Conservation (phyloP, 1,140 invertebrate genomes). For the Teleopsis dalmanni region DNA sequence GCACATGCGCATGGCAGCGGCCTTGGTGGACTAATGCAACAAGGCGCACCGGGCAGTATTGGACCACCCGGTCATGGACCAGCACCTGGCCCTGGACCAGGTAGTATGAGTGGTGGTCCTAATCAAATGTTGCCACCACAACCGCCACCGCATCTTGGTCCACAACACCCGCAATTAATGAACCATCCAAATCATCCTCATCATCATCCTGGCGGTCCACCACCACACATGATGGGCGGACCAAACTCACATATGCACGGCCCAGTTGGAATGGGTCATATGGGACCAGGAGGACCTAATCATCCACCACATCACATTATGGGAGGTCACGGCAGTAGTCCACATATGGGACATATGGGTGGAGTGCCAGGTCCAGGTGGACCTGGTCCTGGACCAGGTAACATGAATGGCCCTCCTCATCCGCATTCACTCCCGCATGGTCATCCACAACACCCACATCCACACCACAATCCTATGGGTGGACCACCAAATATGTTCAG, state of each 20-base stretch:
- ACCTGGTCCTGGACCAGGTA: conserved; percentile 23
- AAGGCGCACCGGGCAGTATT: conserved; percentile 27
- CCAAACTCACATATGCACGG: conserved; percentile 8
- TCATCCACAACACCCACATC: conserved; percentile 25
- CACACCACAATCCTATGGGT: conserved; percentile 26
- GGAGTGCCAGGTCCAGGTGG: conserved; percentile 7
- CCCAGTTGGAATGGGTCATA: conserved; percentile 3
- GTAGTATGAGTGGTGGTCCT: conserved; percentile 39
- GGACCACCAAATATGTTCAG: conserved; percentile 16
- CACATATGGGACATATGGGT: conserved; percentile 11
- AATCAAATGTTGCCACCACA: conserved; percentile 41
- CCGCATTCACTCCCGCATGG: conserved; percentile 27
- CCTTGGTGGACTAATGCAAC: conserved; percentile 14
- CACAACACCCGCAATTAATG: conserved; percentile 32
- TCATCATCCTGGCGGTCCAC: conserved; percentile 7
- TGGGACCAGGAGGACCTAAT: conserved; percentile 10
- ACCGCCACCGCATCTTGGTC: conserved; percentile 29
- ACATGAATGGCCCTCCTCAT: conserved; percentile 27
- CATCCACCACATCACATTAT: conserved; percentile 14
- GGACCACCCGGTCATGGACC: conserved; percentile 22
- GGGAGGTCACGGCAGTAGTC: conserved; percentile 5
- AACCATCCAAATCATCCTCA: conserved; percentile 15
- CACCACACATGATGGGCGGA: conserved; percentile 11
- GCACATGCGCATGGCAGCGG: conserved; percentile 18
- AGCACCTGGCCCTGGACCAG: conserved; percentile 13